Evolutionary conservation across 1,140 invertebrate genomes (phyloP).

Genomic region (Bombus soroeensis): DNA sequence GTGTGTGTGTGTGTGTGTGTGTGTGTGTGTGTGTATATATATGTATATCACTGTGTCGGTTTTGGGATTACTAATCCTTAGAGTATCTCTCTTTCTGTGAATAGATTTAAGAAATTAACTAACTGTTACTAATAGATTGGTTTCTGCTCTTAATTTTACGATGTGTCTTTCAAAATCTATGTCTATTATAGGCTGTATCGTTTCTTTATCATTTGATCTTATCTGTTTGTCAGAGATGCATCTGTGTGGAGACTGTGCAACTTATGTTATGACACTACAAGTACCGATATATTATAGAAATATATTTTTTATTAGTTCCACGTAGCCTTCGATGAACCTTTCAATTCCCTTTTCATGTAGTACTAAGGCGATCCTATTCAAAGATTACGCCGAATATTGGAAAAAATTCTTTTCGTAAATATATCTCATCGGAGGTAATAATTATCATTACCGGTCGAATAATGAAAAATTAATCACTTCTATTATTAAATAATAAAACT

Average conservation of each 20-base stretch:
- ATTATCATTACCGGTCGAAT: no score
- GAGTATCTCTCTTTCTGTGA: not conserved
- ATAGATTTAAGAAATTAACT: conserved; percentile 13
- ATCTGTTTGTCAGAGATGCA: not conserved
- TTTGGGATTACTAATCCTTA: not conserved
- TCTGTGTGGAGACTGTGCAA: not conserved
- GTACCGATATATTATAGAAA: not conserved
- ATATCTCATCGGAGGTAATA: no score
- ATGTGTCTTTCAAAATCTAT: not conserved
- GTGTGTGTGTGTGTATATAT: not conserved
- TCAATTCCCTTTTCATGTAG: not conserved
- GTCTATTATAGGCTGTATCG: not conserved
- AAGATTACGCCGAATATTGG: no score
- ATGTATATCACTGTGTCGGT: not conserved
- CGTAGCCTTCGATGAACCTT: not conserved
- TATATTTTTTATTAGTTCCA: conserved; percentile 14
- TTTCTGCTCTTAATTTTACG: not conserved
- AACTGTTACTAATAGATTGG: not conserved
- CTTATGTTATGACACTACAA: not conserved
- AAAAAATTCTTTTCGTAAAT: no score
- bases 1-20: no score
- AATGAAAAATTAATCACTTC: not conserved
- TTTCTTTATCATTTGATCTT: not conserved
- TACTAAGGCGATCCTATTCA: not conserved
- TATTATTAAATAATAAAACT: not conserved